Evolutionary conservation across 2,888 invertebrate genomes (phyloP).

Genomic region (Cantharis nigra): DNA sequence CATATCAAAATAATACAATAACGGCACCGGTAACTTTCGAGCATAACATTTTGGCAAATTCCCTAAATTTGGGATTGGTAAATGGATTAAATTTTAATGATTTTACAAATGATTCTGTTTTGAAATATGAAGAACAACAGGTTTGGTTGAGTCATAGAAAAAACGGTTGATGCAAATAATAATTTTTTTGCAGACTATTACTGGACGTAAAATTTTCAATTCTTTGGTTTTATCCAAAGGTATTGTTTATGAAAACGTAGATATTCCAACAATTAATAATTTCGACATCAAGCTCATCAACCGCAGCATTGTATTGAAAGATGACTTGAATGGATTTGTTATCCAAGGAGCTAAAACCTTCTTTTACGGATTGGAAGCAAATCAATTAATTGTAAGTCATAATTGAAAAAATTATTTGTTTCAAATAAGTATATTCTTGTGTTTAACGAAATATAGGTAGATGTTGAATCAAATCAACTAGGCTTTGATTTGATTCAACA

Average conservation of each 20-base stretch:
- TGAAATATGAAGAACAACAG: slow-evolving; percentile 42
- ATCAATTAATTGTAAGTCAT: slow-evolving; percentile 39
- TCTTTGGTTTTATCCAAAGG: slow-evolving; percentile 31
- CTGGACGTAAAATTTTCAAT: slow-evolving; percentile 43
- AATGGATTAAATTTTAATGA: slow-evolving; percentile 45
- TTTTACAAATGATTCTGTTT: slow-evolving; percentile 47
- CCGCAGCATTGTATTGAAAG: slow-evolving; percentile 39
- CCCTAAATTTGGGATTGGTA: slow-evolving; percentile 38
- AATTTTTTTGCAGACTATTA: slow-evolving; percentile 40
- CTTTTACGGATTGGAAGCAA: slow-evolving; percentile 45
- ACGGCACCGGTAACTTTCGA: slow-evolving; percentile 41
- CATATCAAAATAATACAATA: slow-evolving; percentile 38
- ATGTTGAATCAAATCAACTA: no score
- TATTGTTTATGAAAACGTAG: slow-evolving; percentile 30
- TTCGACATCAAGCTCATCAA: slow-evolving; percentile 40
- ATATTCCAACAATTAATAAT: slow-evolving; percentile 39
- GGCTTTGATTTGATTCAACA: no score
- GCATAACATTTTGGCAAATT: slow-evolving; percentile 38
- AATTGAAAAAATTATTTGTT: no score
- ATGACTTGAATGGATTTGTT: slow-evolving; percentile 30
- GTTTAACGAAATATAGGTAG: no score
- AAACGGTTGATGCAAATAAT: background rate
- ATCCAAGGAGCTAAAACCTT: slow-evolving; percentile 48
- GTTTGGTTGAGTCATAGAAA: slow-evolving; percentile 31
- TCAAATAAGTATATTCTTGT: no score